Percentiles rank a stretch among this genome's conserved stretches.
phyloP scores from a whole-genome alignment of 2,888 invertebrate genomes.

The Brachyptera putata region DNA sequence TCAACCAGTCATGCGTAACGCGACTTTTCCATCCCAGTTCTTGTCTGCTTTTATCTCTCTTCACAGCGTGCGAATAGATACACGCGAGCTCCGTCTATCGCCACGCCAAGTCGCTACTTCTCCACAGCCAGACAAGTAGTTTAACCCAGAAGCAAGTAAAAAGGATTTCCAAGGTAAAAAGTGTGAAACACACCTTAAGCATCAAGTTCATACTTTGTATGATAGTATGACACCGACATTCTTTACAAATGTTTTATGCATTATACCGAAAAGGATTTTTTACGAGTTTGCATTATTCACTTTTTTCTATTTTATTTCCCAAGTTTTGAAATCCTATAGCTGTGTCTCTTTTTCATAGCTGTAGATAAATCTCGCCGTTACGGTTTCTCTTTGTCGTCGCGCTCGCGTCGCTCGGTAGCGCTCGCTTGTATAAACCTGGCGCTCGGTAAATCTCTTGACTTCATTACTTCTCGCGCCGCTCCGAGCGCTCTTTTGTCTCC shows the following conservation, averaged over 20 bases:
- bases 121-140: too few species aligned
- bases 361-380: conserved; percentile 2
- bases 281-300: conserved; percentile 20
- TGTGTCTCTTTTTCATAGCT: not conserved
- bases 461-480: conserved; percentile 8
- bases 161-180: too few species aligned
- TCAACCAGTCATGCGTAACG: too few species aligned
- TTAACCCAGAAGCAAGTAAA: too few species aligned
- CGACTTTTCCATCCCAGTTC: too few species aligned
- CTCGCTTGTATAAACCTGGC: conserved; percentile 19
- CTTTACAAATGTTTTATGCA: conserved; percentile 21
- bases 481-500: not conserved
- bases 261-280: conserved; percentile 20
- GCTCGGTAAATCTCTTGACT: conserved; percentile 17
- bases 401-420: too few species aligned
- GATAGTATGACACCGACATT: not conserved
- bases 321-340: conserved; percentile 9
- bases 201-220: conserved; percentile 4
- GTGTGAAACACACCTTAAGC: conserved; percentile 5
- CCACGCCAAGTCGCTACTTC: too few species aligned
- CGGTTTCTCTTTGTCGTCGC: conserved; percentile 17
- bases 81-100: too few species aligned
- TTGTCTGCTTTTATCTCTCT: too few species aligned
- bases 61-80: too few species aligned
- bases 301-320: conserved; percentile 4